A percentile compares a stretch with the other conserved stretches of the same genome.
Evolutionary conservation across 1,140 invertebrate genomes (phyloP).

Genomic region (Ericerus pela): DNA sequence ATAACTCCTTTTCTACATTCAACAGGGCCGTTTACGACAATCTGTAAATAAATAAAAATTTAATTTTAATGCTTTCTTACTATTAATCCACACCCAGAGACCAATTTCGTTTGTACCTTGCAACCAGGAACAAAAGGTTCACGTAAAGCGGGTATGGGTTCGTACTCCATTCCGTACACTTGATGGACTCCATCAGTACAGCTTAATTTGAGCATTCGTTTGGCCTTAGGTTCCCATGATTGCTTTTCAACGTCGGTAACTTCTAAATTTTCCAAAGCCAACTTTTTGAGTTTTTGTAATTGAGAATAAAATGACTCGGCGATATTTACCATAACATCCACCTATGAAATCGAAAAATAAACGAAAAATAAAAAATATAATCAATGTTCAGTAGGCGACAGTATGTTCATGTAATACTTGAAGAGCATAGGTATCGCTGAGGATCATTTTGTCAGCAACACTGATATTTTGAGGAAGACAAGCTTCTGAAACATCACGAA

Average conservation of each 20-base stretch:
- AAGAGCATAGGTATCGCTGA: slow-evolving; percentile 39
- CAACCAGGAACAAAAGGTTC: slow-evolving; percentile 44
- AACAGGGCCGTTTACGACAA: slow-evolving; percentile 45
- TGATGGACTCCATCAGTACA: slow-evolving; percentile 60
- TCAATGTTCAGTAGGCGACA: neutral
- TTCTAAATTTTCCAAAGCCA: slow-evolving; percentile 36
- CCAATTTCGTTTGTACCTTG: slow-evolving; percentile 35
- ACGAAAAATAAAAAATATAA: neutral
- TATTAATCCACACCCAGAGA: neutral
- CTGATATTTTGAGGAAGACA: slow-evolving; percentile 38
- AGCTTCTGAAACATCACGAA: slow-evolving; percentile 39
- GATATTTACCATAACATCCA: slow-evolving; percentile 40
- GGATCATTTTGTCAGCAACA: slow-evolving; percentile 29
- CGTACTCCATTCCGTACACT: slow-evolving; percentile 56
- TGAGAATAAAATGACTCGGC: slow-evolving; percentile 46
- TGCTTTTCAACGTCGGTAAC: slow-evolving; percentile 32
- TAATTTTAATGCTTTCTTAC: neutral
- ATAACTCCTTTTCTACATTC: slow-evolving; percentile 52
- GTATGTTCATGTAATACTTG: slow-evolving; percentile 34
- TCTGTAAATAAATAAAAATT: slow-evolving; percentile 24
- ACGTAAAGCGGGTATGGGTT: slow-evolving; percentile 42
- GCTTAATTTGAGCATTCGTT: slow-evolving; percentile 43
- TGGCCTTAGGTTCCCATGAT: slow-evolving; percentile 30
- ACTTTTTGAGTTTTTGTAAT: slow-evolving; percentile 42
- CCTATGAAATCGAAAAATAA: slow-evolving; percentile 24